These are phyloP conservation scores for Poeciliopsis infans DNA, from an alignment of 2,797 vertebrate species.

Conservation along the genomic window DNA sequence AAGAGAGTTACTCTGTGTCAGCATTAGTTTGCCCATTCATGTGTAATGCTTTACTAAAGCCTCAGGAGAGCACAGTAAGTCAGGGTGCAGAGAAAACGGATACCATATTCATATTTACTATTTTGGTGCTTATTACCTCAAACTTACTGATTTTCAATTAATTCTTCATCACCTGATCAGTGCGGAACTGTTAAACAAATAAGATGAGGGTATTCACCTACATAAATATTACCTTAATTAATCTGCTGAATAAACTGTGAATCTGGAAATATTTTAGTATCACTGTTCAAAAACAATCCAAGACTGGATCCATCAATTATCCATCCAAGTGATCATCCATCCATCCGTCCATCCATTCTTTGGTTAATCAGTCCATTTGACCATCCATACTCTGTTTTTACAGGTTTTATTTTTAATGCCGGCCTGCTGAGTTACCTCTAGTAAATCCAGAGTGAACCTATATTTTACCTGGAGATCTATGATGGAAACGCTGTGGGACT, in stretches of 20 bases:
- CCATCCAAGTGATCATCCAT: neutral
- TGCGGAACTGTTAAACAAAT: neutral
- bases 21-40: constrained; percentile 20
- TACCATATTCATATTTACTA: constrained; percentile 26
- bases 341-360: neutral
- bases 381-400: neutral
- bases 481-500: constrained; percentile 96
- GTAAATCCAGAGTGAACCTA: neutral
- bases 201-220: neutral
- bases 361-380: neutral
- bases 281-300: neutral
- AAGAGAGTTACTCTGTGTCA: constrained; percentile 8
- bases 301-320: neutral
- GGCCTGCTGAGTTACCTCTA: neutral
- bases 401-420: neutral
- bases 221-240: neutral
- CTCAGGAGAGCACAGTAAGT: constrained; percentile 12
- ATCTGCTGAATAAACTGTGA: neutral
- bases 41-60: constrained; percentile 20
- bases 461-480: constrained; percentile 90
- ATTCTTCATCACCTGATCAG: constrained; percentile 4
- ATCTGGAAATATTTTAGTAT: neutral
- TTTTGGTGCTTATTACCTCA: neutral
- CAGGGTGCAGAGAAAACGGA: constrained; percentile 13
- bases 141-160: constrained; percentile 1